These are phyloP conservation scores for Hylaeus volcanicus DNA, from an alignment of 1,140 invertebrate genomes.

Conservation along the genomic window DNA sequence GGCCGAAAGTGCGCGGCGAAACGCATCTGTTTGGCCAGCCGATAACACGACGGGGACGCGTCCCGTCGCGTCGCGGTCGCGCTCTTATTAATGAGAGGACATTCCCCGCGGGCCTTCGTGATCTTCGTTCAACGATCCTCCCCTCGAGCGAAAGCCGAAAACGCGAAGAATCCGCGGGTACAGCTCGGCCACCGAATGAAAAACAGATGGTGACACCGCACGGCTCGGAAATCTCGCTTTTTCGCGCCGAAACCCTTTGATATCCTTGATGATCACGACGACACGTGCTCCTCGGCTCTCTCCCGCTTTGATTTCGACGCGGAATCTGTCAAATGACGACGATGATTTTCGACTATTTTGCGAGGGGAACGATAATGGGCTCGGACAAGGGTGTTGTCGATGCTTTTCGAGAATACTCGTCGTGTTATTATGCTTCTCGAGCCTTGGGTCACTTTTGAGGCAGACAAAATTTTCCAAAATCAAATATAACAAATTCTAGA, in stretches of 20 bases:
- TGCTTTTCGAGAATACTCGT: no score
- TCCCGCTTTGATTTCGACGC: background rate
- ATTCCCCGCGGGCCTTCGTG: conserved; percentile 54
- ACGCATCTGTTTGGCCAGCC: conserved; percentile 29
- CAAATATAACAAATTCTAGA: no score
- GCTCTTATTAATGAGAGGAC: conserved; percentile 65
- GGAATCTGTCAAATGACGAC: background rate
- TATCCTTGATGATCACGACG: background rate
- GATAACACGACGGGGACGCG: conserved; percentile 16
- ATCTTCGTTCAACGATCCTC: conserved; percentile 31
- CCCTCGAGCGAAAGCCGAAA: conserved; percentile 35
- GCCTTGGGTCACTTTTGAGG: no score
- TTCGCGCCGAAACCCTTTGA: conserved; percentile 37
- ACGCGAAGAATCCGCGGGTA: conserved; percentile 61
- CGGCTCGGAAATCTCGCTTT: conserved; percentile 27
- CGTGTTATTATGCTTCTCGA: no score
- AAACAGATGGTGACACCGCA: conserved; percentile 66
- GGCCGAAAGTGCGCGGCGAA: background rate
- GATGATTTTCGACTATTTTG: background rate
- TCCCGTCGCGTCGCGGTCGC: background rate
- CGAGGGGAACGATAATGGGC: background rate
- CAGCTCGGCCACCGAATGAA: conserved; percentile 57
- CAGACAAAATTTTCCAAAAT: no score
- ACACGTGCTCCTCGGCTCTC: background rate
- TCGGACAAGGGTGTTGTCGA: no score